A percentile compares a stretch with the other conserved stretches of the same genome.
Conservation (phyloP, 1,140 invertebrate genomes). For the Pseudomyrmex gracilis region DNA sequence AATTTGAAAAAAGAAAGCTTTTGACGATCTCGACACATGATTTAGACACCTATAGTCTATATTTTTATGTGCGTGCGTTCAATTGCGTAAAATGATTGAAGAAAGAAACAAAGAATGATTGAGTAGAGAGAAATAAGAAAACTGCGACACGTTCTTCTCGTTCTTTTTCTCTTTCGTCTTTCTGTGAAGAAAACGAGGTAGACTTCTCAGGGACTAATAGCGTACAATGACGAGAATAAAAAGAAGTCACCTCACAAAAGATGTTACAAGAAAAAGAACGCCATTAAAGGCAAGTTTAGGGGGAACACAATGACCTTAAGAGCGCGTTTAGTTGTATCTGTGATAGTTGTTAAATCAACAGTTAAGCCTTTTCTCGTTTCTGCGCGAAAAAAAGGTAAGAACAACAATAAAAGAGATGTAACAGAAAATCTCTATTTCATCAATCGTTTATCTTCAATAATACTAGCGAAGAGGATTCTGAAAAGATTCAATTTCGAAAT, state of each 20-base stretch:
- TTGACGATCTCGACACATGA: background rate
- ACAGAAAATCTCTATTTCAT: background rate
- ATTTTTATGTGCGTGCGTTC: background rate
- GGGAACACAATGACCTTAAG: conserved; percentile 50
- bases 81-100: conserved; percentile 4
- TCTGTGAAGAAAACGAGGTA: conserved; percentile 28
- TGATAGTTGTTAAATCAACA: conserved; percentile 52
- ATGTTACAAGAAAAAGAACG: conserved; percentile 60
- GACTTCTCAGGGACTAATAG: conserved; percentile 61
- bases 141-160: background rate
- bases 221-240: conserved; percentile 10
- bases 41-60: background rate
- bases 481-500: background rate
- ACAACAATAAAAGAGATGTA: conserved; percentile 29
- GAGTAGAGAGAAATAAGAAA: conserved; percentile 25
- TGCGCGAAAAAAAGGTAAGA: background rate
- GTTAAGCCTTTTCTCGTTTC: conserved; percentile 34
- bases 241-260: conserved; percentile 48
- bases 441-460: conserved; percentile 10
- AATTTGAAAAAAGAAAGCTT: too few species aligned
- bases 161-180: background rate
- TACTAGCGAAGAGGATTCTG: background rate
- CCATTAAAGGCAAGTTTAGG: conserved; percentile 61
- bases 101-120: conserved; percentile 42
- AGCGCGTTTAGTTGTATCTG: conserved; percentile 58